phyloP scores from a whole-genome alignment of 2,113 vertebrate genomes.

The Onychostoma macrolepis region DNA sequence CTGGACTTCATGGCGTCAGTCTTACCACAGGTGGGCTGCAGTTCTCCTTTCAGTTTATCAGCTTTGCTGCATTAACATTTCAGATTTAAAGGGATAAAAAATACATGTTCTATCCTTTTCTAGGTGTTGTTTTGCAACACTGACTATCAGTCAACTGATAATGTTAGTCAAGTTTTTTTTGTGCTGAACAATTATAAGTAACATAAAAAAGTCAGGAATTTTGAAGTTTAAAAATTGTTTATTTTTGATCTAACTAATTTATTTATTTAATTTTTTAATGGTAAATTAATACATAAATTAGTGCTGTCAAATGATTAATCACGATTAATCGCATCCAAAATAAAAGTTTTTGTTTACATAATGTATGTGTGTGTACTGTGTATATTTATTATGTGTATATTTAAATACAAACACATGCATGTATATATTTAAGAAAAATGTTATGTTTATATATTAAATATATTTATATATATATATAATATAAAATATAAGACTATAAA shows the following conservation, averaged over 20 bases:
- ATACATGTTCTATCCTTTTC: not conserved
- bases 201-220: not conserved
- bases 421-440: too few relatives aligned
- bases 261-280: too few relatives aligned
- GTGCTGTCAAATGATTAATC: too few relatives aligned
- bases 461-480: not conserved
- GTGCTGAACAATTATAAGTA: not conserved
- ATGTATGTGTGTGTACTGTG: too few relatives aligned
- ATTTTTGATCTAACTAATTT: not conserved
- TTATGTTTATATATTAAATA: too few relatives aligned
- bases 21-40: conserved; percentile 80
- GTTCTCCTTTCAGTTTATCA: not conserved
- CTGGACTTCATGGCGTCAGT: conserved; percentile 82
- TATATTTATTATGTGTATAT: too few relatives aligned
- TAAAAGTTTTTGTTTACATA: too few relatives aligned
- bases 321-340: too few relatives aligned
- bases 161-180: not conserved
- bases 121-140: not conserved
- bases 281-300: too few relatives aligned
- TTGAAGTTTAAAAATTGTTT: not conserved
- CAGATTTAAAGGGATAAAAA: not conserved
- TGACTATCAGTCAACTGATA: not conserved
- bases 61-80: not conserved
- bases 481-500: too few relatives aligned
- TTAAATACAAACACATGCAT: too few relatives aligned